These are phyloP conservation scores for Sinotaia quadrata DNA, from an alignment of 2,888 invertebrate species.

Conservation along the genomic window DNA sequence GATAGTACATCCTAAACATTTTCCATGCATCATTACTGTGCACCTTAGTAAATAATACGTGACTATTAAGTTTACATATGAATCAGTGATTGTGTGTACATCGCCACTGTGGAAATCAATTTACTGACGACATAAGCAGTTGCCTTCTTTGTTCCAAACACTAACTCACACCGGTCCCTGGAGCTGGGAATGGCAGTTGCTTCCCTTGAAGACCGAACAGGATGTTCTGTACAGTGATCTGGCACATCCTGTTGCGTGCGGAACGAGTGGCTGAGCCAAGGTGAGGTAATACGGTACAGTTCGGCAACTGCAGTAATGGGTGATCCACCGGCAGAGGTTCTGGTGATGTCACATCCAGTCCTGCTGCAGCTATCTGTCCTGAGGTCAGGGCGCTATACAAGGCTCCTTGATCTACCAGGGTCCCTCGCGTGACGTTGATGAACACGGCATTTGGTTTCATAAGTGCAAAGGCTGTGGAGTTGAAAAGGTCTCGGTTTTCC, in stretches of 20 bases:
- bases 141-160: too few species aligned
- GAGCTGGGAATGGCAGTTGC: constrained; percentile 75
- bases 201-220: constrained; percentile 82
- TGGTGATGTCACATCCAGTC: constrained; percentile 91
- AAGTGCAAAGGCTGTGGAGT: constrained; percentile 81
- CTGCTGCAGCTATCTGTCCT: constrained; percentile 84
- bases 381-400: constrained; percentile 85
- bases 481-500: constrained; percentile 81
- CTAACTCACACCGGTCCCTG: too few species aligned
- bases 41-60: too few species aligned
- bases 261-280: constrained; percentile 86
- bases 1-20: too few species aligned
- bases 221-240: constrained; percentile 84
- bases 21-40: too few species aligned
- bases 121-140: too few species aligned
- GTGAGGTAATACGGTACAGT: constrained; percentile 89
- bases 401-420: constrained; percentile 81
- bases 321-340: constrained; percentile 88
- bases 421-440: constrained; percentile 85
- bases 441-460: constrained; percentile 91
- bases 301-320: constrained; percentile 82
- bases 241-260: constrained; percentile 84
- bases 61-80: too few species aligned
- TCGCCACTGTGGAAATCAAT: too few species aligned
- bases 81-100: too few species aligned